A percentile compares a stretch with the other conserved stretches of the same genome.
Conservation (phyloP, 2,113 vertebrate genomes). For the Agapornis roseicollis region DNA sequence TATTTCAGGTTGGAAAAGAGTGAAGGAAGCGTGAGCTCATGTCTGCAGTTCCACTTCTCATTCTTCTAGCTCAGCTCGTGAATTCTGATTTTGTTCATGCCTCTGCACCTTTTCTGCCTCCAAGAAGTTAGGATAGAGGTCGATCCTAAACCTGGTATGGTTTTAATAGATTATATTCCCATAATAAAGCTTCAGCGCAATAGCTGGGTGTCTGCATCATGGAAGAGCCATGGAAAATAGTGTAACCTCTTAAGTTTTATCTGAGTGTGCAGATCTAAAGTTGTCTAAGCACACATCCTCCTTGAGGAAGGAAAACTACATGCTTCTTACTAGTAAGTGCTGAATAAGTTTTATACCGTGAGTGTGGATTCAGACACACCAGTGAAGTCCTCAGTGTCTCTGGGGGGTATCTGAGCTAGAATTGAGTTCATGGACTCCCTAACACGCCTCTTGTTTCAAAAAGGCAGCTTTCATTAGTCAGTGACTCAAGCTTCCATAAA, state of each 20-base stretch:
- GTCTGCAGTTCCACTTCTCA: neutral
- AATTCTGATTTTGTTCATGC: neutral
- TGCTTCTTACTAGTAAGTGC: neutral
- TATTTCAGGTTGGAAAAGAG: neutral
- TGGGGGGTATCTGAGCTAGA: neutral
- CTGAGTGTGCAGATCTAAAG: neutral
- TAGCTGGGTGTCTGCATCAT: neutral
- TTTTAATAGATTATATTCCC: neutral
- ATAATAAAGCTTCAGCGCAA: neutral
- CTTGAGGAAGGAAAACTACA: neutral
- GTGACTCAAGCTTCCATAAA: slow-evolving; percentile 61
- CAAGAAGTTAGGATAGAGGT: neutral
- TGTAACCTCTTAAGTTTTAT: neutral
- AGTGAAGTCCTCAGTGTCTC: neutral
- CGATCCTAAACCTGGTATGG: neutral
- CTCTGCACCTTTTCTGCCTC: neutral
- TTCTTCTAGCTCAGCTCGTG: neutral
- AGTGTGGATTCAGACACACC: neutral
- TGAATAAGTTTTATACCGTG: neutral
- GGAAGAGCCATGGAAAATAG: neutral
- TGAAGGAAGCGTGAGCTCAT: neutral
- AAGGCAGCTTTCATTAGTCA: neutral
- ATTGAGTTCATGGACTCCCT: neutral
- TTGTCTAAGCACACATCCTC: neutral
- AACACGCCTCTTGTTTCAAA: neutral